Percentiles rank a stretch among this genome's conserved stretches.
Evolutionary conservation across 2,888 invertebrate species (phyloP).

Genomic region (Colletes collaris): DNA sequence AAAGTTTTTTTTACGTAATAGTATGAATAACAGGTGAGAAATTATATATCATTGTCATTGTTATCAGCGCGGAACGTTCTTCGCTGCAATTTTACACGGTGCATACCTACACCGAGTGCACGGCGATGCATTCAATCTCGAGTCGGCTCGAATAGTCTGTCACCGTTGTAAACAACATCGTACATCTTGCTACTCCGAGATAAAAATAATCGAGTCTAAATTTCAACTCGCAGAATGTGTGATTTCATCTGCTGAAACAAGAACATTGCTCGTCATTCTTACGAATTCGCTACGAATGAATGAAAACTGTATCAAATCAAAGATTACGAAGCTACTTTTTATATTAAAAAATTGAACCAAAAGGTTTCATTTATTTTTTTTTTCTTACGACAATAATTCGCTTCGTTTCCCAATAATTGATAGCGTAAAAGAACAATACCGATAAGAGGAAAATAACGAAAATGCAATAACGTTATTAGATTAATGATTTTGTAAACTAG

Average conservation of each 20-base stretch:
- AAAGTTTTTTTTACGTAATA: no score
- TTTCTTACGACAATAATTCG: no score
- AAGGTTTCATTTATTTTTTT: no score
- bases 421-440: no score
- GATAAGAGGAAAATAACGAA: no score
- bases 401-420: no score
- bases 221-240: neutral
- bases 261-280: neutral
- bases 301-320: neutral
- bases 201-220: slow-evolving; percentile 9
- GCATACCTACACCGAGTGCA: neutral
- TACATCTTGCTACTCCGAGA: neutral
- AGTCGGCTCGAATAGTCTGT: neutral
- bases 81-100: neutral
- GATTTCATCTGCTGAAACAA: neutral
- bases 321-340: no score
- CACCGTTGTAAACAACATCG: slow-evolving; percentile 11
- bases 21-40: neutral
- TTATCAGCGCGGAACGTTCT: neutral
- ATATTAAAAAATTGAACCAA: no score
- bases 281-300: no score
- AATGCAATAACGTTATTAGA: no score
- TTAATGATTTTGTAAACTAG: neutral
- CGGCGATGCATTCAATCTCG: slow-evolving; percentile 23
- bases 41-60: neutral